Percentiles rank a stretch among this genome's conserved stretches.
Conservation (phyloP, 2,113 vertebrate genomes). For the Poecile atricapillus region DNA sequence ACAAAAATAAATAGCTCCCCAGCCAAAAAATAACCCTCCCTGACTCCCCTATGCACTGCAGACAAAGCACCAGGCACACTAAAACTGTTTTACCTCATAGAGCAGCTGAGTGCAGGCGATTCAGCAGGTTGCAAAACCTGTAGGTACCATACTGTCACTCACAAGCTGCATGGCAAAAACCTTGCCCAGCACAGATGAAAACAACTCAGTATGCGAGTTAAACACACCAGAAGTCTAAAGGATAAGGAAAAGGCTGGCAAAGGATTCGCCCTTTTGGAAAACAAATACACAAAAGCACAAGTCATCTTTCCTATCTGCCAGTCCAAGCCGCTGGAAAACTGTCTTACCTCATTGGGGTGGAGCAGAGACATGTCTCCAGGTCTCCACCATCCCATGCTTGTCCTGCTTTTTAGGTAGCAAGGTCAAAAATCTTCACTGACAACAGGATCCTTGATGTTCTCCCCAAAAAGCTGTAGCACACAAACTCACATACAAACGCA, state of each 20-base stretch:
- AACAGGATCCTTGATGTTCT: not conserved
- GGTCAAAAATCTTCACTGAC: not conserved
- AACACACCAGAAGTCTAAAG: not conserved
- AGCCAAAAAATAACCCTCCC: not conserved
- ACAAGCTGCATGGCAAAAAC: not conserved
- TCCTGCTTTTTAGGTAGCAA: not conserved
- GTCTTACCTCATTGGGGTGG: not conserved
- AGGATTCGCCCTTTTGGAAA: not conserved
- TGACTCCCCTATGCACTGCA: not conserved
- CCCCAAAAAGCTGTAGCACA: not conserved
- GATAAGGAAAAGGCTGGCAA: not conserved
- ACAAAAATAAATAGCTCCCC: not conserved
- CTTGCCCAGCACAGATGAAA: not conserved
- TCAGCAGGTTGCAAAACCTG: not conserved
- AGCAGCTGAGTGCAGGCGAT: not conserved
- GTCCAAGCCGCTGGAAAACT: not conserved
- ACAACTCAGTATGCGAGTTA: not conserved
- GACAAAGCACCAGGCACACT: rapidly evolving
- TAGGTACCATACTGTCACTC: not conserved
- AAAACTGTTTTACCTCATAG: not conserved
- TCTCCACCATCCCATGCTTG: not conserved
- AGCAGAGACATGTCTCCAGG: not conserved
- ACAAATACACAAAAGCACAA: not conserved
- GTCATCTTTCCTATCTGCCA: not conserved
- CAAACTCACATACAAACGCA: not conserved